Conservation (phyloP, 2,113 vertebrate genomes). For the Serilophus lunatus region DNA sequence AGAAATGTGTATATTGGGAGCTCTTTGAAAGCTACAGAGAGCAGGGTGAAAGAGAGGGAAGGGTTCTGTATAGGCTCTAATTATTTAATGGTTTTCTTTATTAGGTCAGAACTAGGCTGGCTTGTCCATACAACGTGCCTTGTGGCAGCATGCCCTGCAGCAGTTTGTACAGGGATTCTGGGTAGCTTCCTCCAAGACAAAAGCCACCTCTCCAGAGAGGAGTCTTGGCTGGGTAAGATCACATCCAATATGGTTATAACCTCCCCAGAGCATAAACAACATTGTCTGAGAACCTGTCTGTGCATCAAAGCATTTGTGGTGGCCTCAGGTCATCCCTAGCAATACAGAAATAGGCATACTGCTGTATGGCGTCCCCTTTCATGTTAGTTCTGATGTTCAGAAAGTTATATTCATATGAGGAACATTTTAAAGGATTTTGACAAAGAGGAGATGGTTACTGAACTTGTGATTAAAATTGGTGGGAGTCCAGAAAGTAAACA, state of each 20-base stretch:
- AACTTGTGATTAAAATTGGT: neutral
- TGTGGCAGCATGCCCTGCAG: neutral
- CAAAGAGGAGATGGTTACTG: neutral
- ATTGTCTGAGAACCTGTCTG: neutral
- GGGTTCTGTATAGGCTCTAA: neutral
- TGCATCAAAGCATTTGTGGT: neutral
- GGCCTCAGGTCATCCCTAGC: neutral
- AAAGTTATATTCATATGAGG: neutral
- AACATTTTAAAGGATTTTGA: neutral
- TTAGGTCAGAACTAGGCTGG: neutral
- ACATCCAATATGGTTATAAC: rapidly evolving
- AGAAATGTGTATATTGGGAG: neutral
- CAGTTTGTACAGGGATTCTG: neutral
- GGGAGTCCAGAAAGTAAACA: neutral
- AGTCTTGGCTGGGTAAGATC: neutral
- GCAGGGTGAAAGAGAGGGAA: neutral
- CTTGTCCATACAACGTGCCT: neutral
- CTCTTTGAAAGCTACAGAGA: neutral
- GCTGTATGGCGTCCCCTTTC: neutral
- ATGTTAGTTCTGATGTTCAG: neutral
- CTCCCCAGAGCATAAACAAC: neutral
- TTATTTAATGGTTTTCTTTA: neutral
- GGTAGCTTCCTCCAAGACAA: neutral
- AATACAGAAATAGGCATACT: neutral
- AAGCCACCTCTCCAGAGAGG: neutral